Evolutionary conservation across 2,797 vertebrate genomes (phyloP), one percentile per base, ranked within the genome.

Genomic region (Zenarchopterus dispar): DNA sequence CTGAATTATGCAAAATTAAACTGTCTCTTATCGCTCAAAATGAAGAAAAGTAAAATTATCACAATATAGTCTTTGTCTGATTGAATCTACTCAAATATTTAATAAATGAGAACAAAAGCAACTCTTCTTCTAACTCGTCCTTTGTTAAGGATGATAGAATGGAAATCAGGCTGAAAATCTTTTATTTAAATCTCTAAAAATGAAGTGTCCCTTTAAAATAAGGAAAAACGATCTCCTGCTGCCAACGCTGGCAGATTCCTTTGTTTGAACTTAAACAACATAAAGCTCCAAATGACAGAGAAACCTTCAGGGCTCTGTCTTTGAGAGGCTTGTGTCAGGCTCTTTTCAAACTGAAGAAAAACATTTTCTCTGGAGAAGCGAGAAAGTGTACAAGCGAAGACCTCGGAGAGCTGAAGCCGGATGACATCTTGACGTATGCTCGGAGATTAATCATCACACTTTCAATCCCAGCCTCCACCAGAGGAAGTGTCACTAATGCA

Each of bases 71-170:
- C 24, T 70, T 56, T 51, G 41, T 65, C 26, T 49, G 24, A 77
- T 23, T 21, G 16, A n/a, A 72, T 62, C 26, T 65, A 17, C 33
- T 63, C 16, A 62, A 21, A 77, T 56, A 48, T 54, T 49, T 28
- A 26, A 49, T 43, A 13, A 59, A 47, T 36, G 33, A 67, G 49
- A 76, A 62, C 61, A 73, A 75, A 69, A 26, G 28, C 42, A 18
- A 18, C 0, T n/a, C 21, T 39, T 42, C n/a, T 50, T 47, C 63
- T 33, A 21, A 31, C 39, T 63, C 31, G 52, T 58, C 13, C 44
- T 58, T 53, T 48, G 19, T 78, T 22, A 36, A 39, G 19, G 41
- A 33, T 45, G 33, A 59, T 10, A 2, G 50, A 63, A 28, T n/a
- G n/a, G n/a, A n/a, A 28, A 28, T 28, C 56, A 62, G 22, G 46